Conservation (phyloP, 2,113 vertebrate species). For the Alaudala cheleensis region DNA sequence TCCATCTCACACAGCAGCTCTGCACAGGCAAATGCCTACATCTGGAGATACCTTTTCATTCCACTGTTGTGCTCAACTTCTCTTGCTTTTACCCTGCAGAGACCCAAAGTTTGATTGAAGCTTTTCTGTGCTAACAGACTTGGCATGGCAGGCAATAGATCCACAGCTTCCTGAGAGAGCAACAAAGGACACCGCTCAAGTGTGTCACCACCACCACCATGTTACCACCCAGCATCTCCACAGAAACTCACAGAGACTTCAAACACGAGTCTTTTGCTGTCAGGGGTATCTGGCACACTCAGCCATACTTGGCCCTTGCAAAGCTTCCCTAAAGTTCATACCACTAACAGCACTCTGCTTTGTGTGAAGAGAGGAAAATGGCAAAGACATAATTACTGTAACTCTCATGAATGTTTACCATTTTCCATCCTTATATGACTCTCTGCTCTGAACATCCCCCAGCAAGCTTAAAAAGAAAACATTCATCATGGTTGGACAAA, state of each 20-base stretch:
- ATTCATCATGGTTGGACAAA: slow-evolving; percentile 38
- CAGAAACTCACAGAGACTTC: background rate
- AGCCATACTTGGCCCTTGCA: background rate
- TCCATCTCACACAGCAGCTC: background rate
- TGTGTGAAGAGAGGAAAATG: background rate
- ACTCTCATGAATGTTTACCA: background rate
- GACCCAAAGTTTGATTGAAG: background rate
- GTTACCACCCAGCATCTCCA: background rate
- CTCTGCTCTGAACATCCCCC: background rate
- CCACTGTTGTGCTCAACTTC: fast-evolving
- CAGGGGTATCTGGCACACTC: background rate
- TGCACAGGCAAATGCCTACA: background rate
- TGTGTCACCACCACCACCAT: background rate
- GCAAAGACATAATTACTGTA: slow-evolving; percentile 30
- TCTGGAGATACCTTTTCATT: background rate
- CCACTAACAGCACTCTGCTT: background rate
- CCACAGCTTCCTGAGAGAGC: background rate
- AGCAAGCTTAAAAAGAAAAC: slow-evolving; percentile 46
- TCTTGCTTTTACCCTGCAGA: background rate
- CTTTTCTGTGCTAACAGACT: background rate
- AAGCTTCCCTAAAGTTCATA: background rate
- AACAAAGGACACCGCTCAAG: background rate
- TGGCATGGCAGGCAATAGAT: background rate
- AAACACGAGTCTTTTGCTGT: background rate
- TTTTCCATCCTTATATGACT: slow-evolving; percentile 26